Evolutionary conservation across 2,113 vertebrate species (phyloP).

Genomic region (Drymodes brunneopygia): DNA sequence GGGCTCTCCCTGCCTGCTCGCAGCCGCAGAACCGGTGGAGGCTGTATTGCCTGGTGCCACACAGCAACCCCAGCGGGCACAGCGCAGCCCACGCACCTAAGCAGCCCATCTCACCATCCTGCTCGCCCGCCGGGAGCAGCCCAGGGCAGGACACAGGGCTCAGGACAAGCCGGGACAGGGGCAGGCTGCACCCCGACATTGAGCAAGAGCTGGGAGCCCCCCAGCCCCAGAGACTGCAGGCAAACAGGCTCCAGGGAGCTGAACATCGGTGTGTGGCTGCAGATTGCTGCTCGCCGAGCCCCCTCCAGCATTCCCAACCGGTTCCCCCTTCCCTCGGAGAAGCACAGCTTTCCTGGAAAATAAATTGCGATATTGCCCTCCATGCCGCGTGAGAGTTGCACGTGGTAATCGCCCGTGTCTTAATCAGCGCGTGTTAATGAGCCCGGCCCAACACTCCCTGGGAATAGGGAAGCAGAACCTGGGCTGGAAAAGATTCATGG

Average conservation of each 20-base stretch:
- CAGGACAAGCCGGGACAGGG: background rate
- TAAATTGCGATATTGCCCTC: background rate
- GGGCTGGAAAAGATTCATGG: background rate
- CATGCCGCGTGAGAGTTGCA: background rate
- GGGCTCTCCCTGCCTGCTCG: background rate
- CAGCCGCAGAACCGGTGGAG: constrained; percentile 27
- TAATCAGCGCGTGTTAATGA: background rate
- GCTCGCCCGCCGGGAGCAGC: background rate
- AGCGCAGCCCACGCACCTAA: background rate
- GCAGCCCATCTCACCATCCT: background rate
- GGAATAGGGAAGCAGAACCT: background rate
- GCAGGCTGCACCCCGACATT: background rate
- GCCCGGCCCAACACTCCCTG: background rate
- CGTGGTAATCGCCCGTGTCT: background rate
- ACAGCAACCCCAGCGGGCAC: background rate
- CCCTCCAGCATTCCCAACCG: background rate
- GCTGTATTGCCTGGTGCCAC: constrained; percentile 9
- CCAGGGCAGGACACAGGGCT: background rate
- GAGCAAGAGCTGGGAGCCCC: background rate
- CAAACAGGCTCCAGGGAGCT: background rate
- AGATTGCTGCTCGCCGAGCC: rapidly evolving
- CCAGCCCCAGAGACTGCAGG: background rate
- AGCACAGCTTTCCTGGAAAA: background rate
- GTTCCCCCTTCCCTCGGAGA: background rate
- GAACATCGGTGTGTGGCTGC: rapidly evolving